These are phyloP conservation scores for Bergia sp. DNA, from an alignment of 92 coral and sea anemone genomes.

Conservation along the genomic window DNA sequence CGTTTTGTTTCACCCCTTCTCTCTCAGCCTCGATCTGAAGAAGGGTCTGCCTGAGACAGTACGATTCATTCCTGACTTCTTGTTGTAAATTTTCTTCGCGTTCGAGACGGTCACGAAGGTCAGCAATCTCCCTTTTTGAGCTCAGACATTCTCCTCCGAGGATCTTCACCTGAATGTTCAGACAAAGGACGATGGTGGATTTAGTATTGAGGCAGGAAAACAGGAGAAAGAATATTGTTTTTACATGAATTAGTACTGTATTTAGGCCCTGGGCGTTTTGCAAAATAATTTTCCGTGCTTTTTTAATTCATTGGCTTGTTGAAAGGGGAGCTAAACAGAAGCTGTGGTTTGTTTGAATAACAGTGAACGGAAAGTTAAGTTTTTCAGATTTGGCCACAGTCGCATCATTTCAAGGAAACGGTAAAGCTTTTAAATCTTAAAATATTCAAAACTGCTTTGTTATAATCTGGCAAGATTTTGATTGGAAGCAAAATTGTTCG, in stretches of 20 bases:
- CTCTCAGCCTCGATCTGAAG: slow-evolving; percentile 76
- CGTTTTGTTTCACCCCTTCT: slow-evolving; percentile 71
- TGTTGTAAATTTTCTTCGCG: slow-evolving; percentile 72
- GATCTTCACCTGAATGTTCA: slow-evolving; percentile 55
- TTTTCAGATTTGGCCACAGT: too few relatives aligned
- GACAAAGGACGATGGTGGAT: background rate
- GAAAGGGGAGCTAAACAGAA: background rate
- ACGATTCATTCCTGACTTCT: slow-evolving; percentile 75
- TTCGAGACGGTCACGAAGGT: slow-evolving; percentile 79
- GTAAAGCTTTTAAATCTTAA: too few relatives aligned
- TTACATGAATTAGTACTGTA: too few relatives aligned
- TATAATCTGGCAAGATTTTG: too few relatives aligned
- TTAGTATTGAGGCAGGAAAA: background rate
- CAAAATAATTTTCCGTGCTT: too few relatives aligned
- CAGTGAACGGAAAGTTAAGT: too few relatives aligned
- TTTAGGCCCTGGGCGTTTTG: too few relatives aligned
- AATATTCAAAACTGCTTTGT: too few relatives aligned
- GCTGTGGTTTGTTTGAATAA: too few relatives aligned
- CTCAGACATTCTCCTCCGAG: slow-evolving; percentile 81
- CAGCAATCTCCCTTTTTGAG: slow-evolving; percentile 75
- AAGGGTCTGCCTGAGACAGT: slow-evolving; percentile 69
- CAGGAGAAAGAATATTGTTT: background rate
- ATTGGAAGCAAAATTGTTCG: too few relatives aligned
- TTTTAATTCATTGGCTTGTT: background rate
- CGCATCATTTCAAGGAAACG: too few relatives aligned